Evolutionary conservation across 2,113 vertebrate genomes (phyloP).

Genomic region (Corydoras sp.): DNA sequence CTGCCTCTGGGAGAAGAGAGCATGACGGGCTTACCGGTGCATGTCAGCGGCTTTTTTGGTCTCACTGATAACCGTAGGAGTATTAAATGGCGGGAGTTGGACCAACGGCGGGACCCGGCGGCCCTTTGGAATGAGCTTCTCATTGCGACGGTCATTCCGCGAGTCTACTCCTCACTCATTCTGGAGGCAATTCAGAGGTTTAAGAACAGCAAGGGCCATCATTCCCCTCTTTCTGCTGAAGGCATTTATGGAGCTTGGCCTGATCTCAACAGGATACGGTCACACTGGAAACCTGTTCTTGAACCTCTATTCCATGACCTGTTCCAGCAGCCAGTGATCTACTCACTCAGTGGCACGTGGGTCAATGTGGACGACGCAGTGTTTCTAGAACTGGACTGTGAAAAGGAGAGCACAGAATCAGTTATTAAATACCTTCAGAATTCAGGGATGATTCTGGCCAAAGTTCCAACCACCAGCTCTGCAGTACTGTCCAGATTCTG

Average conservation of each 20-base stretch:
- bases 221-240: slow-evolving; percentile 72
- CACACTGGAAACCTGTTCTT: slow-evolving; percentile 83
- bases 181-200: slow-evolving; percentile 78
- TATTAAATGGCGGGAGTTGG: slow-evolving; percentile 94
- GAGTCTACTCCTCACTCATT: slow-evolving; percentile 83
- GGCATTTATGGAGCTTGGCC: slow-evolving; percentile 87
- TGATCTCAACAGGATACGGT: slow-evolving; percentile 69
- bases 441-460: slow-evolving; percentile 84
- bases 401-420: slow-evolving; percentile 66
- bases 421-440: slow-evolving; percentile 90
- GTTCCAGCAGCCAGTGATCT: slow-evolving; percentile 78
- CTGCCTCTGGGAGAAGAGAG: slow-evolving; percentile 93
- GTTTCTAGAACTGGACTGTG: slow-evolving; percentile 82
- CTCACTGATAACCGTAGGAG: slow-evolving; percentile 96
- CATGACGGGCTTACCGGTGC: slow-evolving; percentile 89
- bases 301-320: slow-evolving; percentile 82
- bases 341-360: slow-evolving; percentile 77
- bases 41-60: slow-evolving; percentile 96
- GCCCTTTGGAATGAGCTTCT: slow-evolving; percentile 96
- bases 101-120: slow-evolving; percentile 95
- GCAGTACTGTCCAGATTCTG: slow-evolving; percentile 65
- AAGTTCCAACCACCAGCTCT: slow-evolving; percentile 74
- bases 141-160: slow-evolving; percentile 79
- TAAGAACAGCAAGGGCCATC: slow-evolving; percentile 74
- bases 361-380: slow-evolving; percentile 75